Evolutionary conservation across 2,888 invertebrate genomes (phyloP), one percentile per base, ranked within the genome.

Genomic region (Galeopsomyia nigrocyanea): DNA sequence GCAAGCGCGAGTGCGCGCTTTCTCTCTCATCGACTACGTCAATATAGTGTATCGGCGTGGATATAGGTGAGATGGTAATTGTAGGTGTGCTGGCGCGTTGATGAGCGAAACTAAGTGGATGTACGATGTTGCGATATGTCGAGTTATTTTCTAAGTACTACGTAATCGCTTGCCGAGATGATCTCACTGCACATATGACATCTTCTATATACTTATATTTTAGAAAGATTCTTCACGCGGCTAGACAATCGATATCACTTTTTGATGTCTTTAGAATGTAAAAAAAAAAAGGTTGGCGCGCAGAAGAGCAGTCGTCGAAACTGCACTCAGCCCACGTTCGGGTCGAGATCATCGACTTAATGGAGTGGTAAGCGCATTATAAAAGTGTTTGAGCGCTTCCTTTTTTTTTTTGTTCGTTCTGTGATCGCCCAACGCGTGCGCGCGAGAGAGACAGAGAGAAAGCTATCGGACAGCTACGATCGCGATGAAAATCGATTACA

Each of bases 221-320:
- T 10, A 1, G 7, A 39, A 7, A 39, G 39, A 39, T 13, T 7
- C 1, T 39, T 39, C 13, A 31, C 31, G 13, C 13, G 39, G 13
- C 10, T 39, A 39, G 39, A 39, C 39, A 39, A 39, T 39, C 39
- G 13, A 39, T 39, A 39, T 39, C 7, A 39, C 10, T 39, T 7
- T 39, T 39, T 1, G 39, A 39, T 1, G 1, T 39, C 7, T 39
- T 39, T 39, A 39, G 10, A 39, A 39, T 39, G 26, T 26, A 26
- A 26, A n/a, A 31, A 31, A 5, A 31, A 31, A 31, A 39, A 3
- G 39, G 67, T n/a, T 55, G 57, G 17, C 61, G 53, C 47, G 51
- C 31, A 39, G 50, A 7, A 19, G 55, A 49, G 66, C 39, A 63
- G 79, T 82, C 81, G 80, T 80, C 80, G 79, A 80, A 82, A 81